These are phyloP conservation scores for Plectropomus leopardus DNA, from an alignment of 2,113 vertebrate genomes.

Conservation along the genomic window DNA sequence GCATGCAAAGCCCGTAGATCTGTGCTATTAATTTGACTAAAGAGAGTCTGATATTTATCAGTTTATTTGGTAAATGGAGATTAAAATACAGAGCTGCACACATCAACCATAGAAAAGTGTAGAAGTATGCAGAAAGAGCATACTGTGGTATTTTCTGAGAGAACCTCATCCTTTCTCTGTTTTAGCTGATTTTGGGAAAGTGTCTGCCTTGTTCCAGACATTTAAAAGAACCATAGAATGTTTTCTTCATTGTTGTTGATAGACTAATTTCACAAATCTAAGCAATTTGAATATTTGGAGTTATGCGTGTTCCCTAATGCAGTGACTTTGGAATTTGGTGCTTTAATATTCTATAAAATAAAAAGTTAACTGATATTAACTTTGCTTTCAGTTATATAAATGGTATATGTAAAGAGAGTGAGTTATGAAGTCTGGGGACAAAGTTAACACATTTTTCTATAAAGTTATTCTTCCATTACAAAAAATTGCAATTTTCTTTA, in stretches of 20 bases:
- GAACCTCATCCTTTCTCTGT: no score
- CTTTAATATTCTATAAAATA: background rate
- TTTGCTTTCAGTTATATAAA: background rate
- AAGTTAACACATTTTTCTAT: background rate
- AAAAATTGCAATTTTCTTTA: background rate
- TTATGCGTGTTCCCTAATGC: no score
- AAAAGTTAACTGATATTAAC: background rate
- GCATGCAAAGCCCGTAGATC: conserved; percentile 4
- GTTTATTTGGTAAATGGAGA: background rate
- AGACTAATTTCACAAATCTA: no score
- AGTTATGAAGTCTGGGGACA: background rate
- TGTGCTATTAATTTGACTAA: background rate
- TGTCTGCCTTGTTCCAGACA: background rate
- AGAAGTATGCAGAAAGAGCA: background rate
- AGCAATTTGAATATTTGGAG: no score
- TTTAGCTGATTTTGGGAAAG: background rate
- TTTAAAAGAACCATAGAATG: background rate
- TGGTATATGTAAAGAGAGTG: no score
- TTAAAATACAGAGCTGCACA: background rate
- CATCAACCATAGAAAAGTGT: background rate
- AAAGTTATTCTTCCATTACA: background rate
- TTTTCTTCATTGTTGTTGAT: no score
- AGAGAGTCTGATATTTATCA: background rate
- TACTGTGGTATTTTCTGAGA: background rate
- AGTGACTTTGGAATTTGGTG: background rate